Conservation (phyloP, 2,888 invertebrate genomes). For the Nymphalis urticae region DNA sequence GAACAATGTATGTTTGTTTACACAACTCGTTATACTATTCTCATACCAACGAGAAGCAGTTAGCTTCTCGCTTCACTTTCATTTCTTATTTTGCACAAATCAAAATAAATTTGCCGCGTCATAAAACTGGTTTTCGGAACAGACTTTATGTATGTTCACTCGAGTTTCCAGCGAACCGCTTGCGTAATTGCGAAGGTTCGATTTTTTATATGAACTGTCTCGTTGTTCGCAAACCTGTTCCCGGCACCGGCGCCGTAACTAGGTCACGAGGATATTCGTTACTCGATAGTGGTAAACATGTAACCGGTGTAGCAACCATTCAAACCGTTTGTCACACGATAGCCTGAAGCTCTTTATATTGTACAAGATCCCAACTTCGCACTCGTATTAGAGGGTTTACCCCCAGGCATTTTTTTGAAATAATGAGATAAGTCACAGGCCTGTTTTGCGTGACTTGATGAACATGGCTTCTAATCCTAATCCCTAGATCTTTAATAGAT, state of each 20-base stretch:
- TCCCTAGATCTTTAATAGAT: no score
- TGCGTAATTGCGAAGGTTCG: slow-evolving; percentile 12
- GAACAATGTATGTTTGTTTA: no score
- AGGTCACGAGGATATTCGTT: slow-evolving; percentile 3
- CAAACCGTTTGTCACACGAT: neutral
- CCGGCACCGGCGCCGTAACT: neutral
- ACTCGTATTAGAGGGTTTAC: no score
- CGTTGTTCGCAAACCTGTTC: slow-evolving; percentile 3
- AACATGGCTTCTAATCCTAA: no score
- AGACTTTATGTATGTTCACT: neutral
- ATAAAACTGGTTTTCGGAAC: slow-evolving; percentile 2
- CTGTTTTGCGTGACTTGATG: no score
- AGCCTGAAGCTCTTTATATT: neutral
- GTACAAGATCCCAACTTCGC: neutral
- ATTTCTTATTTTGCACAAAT: neutral
- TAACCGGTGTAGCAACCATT: neutral
- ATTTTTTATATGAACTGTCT: slow-evolving; percentile 1
- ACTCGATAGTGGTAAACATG: neutral
- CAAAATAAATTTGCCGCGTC: slow-evolving; percentile 1
- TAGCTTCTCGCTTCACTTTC: neutral
- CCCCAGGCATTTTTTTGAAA: no score
- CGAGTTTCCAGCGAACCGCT: slow-evolving; percentile 13
- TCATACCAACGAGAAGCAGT: no score
- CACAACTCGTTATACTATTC: no score
- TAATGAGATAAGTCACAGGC: no score